Evolutionary conservation across 2,797 vertebrate genomes (phyloP), one percentile per base, ranked within the genome.

Genomic region (Ambastaia sidthimunki): DNA sequence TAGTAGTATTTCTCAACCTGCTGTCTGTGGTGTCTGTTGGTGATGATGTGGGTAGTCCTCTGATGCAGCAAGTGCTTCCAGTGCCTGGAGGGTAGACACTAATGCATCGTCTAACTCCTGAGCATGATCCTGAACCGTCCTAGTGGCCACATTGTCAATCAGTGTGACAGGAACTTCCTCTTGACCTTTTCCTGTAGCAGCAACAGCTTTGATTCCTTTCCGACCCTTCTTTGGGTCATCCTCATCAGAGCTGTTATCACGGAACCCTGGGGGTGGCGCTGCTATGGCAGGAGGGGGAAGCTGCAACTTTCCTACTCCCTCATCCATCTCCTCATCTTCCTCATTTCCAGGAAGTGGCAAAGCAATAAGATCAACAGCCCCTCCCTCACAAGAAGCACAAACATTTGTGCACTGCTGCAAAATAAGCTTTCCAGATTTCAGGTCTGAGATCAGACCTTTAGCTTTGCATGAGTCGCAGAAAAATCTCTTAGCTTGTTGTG

Each of bases 201-300:
- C 68, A 16, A 65, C 34, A 0, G 88, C 89, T 7, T 84, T 71
- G 73, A 87, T 86, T 80, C 85, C 85, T 81, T 91, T 94, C 0
- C 93, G 94, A 12, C 93, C 90, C 83, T 95, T 96, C 88, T 98
- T 99, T 74, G 93, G 76, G 78, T 99, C 97, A 0, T 99, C 98
- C 87, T 99, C 98, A 2, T 99, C 98, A 0, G 98, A 99, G 86
- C 97, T 98, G 91, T 99, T 99, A 90, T 99, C 98, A 83, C 96
- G 95, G 90, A 99, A 99, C 72, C 97, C 98, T 0, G 98, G 98
- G 25, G 98, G 98, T 4, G 98, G 98, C 0, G 96, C 97, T 0
- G 98, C 94, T 25, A 98, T 97, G 83, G 96, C 95, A 0, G 97
- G 94, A 47, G 93, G 92, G 0, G 94, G 95, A 0, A 92, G 95